Percentiles rank a stretch among this genome's conserved stretches.
Conservation (phyloP, 2,797 vertebrate species). For the Mormyrops boulengeri region DNA sequence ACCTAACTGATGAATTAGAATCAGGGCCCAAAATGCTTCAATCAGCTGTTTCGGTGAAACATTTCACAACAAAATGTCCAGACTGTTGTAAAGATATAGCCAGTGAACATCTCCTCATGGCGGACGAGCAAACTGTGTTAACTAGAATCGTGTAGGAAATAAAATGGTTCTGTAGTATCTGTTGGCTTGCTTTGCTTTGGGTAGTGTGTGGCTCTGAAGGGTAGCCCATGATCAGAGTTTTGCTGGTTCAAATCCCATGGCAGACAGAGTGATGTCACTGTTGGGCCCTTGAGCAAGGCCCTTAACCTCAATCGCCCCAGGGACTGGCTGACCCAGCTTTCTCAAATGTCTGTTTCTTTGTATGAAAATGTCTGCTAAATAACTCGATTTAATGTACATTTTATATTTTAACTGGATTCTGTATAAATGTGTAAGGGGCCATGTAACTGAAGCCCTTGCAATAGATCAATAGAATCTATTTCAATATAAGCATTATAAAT, state of each 20-base stretch:
- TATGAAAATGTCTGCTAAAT: background rate
- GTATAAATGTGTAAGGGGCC: background rate
- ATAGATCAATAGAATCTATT: background rate
- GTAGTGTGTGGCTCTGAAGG: background rate
- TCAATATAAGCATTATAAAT: background rate
- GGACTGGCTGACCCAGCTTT: background rate
- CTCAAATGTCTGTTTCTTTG: background rate
- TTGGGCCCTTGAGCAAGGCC: background rate
- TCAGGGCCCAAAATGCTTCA: conserved; percentile 23
- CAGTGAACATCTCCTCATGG: background rate
- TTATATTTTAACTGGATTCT: background rate
- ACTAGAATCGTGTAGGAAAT: background rate
- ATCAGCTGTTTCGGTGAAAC: conserved; percentile 35
- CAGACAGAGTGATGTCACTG: background rate
- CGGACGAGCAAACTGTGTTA: background rate
- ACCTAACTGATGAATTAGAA: conserved; percentile 27
- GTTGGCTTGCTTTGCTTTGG: background rate
- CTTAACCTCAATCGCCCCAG: background rate
- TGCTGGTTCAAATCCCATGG: background rate
- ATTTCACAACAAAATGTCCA: conserved; percentile 34
- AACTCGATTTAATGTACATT: background rate
- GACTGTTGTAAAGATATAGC: conserved; percentile 24
- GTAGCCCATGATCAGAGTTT: background rate
- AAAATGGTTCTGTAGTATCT: background rate
- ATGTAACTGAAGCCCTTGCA: background rate